Evolutionary conservation across 2,797 vertebrate genomes (phyloP).

Genomic region (Myiotriccus ornatus): DNA sequence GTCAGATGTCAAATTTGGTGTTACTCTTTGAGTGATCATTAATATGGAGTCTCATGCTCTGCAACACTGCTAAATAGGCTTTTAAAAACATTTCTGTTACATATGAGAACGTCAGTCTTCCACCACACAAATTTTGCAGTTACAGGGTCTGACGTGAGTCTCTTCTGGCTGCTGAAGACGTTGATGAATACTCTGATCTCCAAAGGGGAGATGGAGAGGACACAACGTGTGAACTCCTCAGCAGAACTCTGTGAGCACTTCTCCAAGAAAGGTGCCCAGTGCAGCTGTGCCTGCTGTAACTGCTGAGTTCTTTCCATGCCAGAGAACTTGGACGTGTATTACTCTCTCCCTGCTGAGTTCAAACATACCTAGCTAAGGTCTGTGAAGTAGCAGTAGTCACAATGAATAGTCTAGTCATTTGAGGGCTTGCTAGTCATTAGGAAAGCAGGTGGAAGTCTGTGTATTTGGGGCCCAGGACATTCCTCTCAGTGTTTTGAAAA

Average conservation of each 20-base stretch:
- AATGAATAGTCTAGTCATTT: neutral
- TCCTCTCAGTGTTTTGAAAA: neutral
- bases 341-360: neutral
- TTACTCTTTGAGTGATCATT: neutral
- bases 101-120: neutral
- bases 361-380: neutral
- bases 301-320: neutral
- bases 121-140: neutral
- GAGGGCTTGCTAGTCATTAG: neutral
- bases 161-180: neutral
- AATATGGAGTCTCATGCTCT: neutral
- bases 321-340: neutral
- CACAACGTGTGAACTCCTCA: neutral
- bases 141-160: neutral
- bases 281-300: neutral
- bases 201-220: accelerated
- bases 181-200: neutral
- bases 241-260: neutral
- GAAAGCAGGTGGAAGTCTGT: neutral
- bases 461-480: neutral
- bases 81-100: neutral
- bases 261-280: neutral
- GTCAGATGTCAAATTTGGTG: neutral
- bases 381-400: neutral
- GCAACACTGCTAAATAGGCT: neutral